These are phyloP conservation scores for Epinotia demarniana DNA, from an alignment of 2,888 invertebrate genomes.

Conservation along the genomic window DNA sequence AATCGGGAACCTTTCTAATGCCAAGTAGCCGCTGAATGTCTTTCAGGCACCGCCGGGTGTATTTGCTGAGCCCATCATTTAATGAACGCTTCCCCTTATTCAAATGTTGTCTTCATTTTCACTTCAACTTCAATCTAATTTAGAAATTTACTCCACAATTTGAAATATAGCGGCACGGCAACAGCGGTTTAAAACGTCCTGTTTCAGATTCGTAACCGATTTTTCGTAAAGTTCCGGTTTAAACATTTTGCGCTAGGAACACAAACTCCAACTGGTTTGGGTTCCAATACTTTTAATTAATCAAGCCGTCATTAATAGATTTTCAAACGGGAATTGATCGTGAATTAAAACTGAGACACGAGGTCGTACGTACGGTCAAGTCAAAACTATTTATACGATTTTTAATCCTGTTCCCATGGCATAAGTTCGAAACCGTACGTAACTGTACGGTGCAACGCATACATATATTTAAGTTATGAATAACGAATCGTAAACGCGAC, in stretches of 20 bases:
- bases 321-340: slow-evolving; percentile 32
- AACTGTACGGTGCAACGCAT: too few relatives aligned
- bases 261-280: slow-evolving; percentile 10
- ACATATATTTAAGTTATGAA: neutral
- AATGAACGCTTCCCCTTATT: slow-evolving; percentile 17
- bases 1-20: neutral
- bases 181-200: neutral
- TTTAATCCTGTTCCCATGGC: too few relatives aligned
- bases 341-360: slow-evolving; percentile 12
- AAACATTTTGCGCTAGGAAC: slow-evolving; percentile 30
- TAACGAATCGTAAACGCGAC: neutral
- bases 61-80: slow-evolving; percentile 28
- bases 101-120: slow-evolving; percentile 15
- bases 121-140: slow-evolving; percentile 34
- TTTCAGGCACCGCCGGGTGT: slow-evolving; percentile 12
- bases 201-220: slow-evolving; percentile 11
- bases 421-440: too few relatives aligned
- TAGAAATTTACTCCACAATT: slow-evolving; percentile 21
- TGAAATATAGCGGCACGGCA: slow-evolving; percentile 18
- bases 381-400: too few relatives aligned
- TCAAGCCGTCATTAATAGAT: slow-evolving; percentile 42
- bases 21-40: slow-evolving; percentile 10
- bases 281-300: slow-evolving; percentile 42
- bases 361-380: neutral
- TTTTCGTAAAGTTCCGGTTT: slow-evolving; percentile 23